These are phyloP conservation scores for Hirudo medicinalis DNA, from an alignment of 1,140 invertebrate genomes.

Conservation along the genomic window DNA sequence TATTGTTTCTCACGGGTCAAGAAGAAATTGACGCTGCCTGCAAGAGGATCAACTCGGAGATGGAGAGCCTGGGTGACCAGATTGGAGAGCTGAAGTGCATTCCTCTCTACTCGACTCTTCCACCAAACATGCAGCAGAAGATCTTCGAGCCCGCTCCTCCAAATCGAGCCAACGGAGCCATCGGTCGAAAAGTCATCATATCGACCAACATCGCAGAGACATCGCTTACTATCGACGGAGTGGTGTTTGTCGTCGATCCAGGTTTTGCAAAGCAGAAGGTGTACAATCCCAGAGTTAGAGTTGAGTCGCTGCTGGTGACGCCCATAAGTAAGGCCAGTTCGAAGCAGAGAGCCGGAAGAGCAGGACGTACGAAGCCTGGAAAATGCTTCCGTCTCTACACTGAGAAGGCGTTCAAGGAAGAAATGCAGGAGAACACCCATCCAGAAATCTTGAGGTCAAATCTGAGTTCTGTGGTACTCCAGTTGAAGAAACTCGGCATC, in stretches of 20 bases:
- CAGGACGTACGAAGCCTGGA: constrained; percentile 70
- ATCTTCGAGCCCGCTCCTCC: constrained; percentile 87
- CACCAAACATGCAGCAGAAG: constrained; percentile 88
- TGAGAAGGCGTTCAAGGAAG: constrained; percentile 58
- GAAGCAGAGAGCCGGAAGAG: constrained; percentile 76
- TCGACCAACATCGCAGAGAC: constrained; percentile 89
- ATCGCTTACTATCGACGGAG: constrained; percentile 74
- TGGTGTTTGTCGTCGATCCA: constrained; percentile 83
- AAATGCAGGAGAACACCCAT: constrained; percentile 55
- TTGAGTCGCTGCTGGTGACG: constrained; percentile 69
- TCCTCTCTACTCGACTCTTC: constrained; percentile 92
- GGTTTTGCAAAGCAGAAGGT: constrained; percentile 78
- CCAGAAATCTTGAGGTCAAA: constrained; percentile 85
- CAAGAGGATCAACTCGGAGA: constrained; percentile 88
- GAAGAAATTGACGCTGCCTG: constrained; percentile 99
- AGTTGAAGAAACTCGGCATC: constrained; percentile 96
- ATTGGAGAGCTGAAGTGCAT: constrained; percentile 96
- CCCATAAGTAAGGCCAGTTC: constrained; percentile 78
- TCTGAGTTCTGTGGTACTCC: constrained; percentile 87
- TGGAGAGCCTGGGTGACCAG: constrained; percentile 88
- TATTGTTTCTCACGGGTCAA: constrained; percentile 87
- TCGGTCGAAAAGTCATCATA: constrained; percentile 75
- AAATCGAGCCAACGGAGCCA: constrained; percentile 78
- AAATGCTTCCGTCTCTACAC: constrained; percentile 72
- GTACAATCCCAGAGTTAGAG: constrained; percentile 64